phyloP scores from a whole-genome alignment of 2,113 vertebrate species.

The Semnopithecus entellus region DNA sequence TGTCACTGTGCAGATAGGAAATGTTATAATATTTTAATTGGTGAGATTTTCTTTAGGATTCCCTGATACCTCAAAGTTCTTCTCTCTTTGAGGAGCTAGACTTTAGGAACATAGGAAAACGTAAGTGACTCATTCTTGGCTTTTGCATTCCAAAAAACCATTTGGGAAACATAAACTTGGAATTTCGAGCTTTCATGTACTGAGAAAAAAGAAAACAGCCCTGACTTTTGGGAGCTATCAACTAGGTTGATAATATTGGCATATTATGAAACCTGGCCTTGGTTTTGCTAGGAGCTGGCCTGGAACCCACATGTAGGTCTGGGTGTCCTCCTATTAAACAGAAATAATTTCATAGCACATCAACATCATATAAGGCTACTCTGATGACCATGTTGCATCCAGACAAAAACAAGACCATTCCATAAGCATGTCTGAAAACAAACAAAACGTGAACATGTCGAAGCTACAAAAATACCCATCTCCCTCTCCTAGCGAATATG shows the following conservation, averaged over 20 bases:
- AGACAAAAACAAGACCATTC: not conserved
- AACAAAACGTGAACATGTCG: not conserved
- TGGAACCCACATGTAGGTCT: not conserved
- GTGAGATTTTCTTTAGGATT: not conserved
- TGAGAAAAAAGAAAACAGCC: not conserved
- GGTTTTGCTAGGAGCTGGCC: not conserved
- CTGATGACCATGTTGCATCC: not conserved
- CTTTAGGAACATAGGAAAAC: not conserved
- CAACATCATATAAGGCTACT: not conserved
- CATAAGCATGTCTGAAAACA: not conserved
- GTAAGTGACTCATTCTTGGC: not conserved
- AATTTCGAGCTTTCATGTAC: not conserved
- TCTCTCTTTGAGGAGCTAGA: not conserved
- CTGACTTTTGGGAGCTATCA: not conserved
- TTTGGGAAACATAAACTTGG: not conserved
- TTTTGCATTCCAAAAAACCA: not conserved
- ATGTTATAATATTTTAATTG: not conserved
- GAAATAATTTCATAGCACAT: not conserved
- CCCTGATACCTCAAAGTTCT: not conserved
- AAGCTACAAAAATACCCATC: not conserved
- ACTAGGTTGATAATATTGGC: too few species aligned
- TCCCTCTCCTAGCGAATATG: not conserved
- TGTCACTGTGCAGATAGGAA: not conserved
- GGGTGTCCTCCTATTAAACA: not conserved
- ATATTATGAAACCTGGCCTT: not conserved